phyloP scores from a whole-genome alignment of 2,113 vertebrate species.

The Tautogolabrus adspersus region DNA sequence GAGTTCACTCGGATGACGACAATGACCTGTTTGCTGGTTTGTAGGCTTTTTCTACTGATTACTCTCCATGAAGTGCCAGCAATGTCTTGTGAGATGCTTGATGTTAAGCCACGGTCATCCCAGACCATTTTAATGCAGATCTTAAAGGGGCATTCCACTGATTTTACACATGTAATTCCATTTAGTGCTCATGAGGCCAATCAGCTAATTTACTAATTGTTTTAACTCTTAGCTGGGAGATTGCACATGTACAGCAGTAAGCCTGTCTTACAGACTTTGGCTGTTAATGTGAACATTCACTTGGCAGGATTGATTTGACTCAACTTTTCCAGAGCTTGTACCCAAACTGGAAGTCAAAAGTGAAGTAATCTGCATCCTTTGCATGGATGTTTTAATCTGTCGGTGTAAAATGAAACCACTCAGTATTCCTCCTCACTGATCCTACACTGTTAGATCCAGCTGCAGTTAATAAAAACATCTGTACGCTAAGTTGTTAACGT shows the following conservation, averaged over 20 bases:
- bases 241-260: not conserved
- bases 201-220: not conserved
- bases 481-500: too few relatives aligned
- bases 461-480: too few relatives aligned
- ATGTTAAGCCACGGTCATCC: not conserved
- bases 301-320: not conserved
- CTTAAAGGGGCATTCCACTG: not conserved
- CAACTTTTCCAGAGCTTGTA: not conserved
- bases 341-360: not conserved
- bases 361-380: not conserved
- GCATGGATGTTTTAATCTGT: too few relatives aligned
- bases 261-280: not conserved
- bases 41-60: not conserved
- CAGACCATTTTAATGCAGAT: not conserved
- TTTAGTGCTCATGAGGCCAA: not conserved
- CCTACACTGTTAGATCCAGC: too few relatives aligned
- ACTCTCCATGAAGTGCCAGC: not conserved
- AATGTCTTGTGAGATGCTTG: not conserved
- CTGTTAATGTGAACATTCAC: not conserved
- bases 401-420: too few relatives aligned
- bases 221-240: not conserved
- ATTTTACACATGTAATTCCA: not conserved
- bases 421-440: not conserved
- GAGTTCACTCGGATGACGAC: conserved; percentile 89
- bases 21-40: conserved; percentile 93